Conservation (phyloP, 2,113 vertebrate species). For the Ctenomys sociabilis region DNA sequence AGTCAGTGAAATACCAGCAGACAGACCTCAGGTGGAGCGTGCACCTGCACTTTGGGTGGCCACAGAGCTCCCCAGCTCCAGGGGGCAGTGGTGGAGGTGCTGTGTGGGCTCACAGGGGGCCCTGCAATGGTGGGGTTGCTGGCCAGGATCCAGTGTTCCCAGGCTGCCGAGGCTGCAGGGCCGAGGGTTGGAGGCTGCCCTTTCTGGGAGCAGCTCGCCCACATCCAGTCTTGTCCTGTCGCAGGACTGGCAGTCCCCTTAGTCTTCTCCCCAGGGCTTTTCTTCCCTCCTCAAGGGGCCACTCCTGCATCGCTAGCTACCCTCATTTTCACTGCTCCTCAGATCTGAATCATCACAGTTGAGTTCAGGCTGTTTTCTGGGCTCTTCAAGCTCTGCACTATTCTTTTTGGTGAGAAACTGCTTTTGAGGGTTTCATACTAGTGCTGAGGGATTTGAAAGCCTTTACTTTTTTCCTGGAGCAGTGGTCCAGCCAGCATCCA, state of each 20-base stretch:
- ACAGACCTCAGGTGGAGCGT: background rate
- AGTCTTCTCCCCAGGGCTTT: background rate
- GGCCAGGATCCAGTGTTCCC: background rate
- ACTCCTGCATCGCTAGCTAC: background rate
- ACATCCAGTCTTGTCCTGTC: too few relatives aligned
- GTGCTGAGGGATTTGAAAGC: background rate
- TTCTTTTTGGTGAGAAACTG: slow-evolving; percentile 22
- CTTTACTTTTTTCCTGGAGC: background rate
- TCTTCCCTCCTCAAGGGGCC: too few relatives aligned
- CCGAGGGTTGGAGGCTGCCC: too few relatives aligned
- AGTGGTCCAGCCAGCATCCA: background rate
- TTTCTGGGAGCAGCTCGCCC: background rate
- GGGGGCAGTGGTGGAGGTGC: background rate
- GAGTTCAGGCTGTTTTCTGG: background rate
- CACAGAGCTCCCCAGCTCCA: background rate
- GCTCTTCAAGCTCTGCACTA: background rate
- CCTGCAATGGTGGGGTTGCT: too few relatives aligned
- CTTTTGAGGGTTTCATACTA: background rate
- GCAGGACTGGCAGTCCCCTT: background rate
- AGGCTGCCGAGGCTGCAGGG: too few relatives aligned
- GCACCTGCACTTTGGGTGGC: background rate
- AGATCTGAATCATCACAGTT: background rate
- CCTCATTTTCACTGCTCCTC: background rate
- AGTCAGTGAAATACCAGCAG: slow-evolving; percentile 3
- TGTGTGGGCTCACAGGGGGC: background rate